A percentile compares a stretch with the other conserved stretches of the same genome.
phyloP scores from a whole-genome alignment of 2,797 vertebrate genomes.

The Oophaga sylvatica region DNA sequence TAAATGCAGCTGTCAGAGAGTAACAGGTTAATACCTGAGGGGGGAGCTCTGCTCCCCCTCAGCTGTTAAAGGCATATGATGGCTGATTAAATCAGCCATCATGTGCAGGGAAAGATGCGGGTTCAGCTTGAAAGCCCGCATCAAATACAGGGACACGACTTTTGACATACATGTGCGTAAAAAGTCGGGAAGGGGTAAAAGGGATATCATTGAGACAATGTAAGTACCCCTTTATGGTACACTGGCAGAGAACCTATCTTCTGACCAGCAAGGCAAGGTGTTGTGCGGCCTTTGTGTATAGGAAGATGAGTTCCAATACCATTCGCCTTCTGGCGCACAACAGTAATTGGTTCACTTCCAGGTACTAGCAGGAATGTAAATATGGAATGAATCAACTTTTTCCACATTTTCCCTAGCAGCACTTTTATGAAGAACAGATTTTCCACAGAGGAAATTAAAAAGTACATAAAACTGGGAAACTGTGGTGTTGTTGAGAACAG shows the following conservation, averaged over 20 bases:
- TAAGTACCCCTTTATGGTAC: neutral
- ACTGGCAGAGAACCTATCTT: neutral
- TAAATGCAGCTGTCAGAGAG: no score
- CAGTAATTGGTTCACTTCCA: conserved; percentile 78
- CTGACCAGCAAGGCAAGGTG: conserved; percentile 61
- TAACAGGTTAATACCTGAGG: no score
- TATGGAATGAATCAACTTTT: conserved; percentile 87
- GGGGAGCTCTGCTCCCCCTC: no score
- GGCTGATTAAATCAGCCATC: no score
- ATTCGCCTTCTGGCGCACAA: conserved; percentile 73
- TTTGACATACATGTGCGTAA: no score
- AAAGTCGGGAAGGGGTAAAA: neutral
- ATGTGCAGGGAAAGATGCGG: no score
- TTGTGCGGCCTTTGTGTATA: conserved; percentile 64
- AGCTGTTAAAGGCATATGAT: no score
- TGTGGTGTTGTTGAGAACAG: conserved; percentile 82
- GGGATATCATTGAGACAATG: neutral
- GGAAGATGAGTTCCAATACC: conserved; percentile 72
- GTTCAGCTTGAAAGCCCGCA: no score
- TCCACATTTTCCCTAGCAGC: conserved; percentile 82
- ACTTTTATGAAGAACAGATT: conserved; percentile 96
- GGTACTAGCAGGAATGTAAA: conserved; percentile 82
- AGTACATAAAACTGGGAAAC: conserved; percentile 86
- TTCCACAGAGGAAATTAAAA: conserved; percentile 96
- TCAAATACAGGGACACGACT: no score